Evolutionary conservation across 2,888 invertebrate species (phyloP).

Genomic region (Polia nebulosa): DNA sequence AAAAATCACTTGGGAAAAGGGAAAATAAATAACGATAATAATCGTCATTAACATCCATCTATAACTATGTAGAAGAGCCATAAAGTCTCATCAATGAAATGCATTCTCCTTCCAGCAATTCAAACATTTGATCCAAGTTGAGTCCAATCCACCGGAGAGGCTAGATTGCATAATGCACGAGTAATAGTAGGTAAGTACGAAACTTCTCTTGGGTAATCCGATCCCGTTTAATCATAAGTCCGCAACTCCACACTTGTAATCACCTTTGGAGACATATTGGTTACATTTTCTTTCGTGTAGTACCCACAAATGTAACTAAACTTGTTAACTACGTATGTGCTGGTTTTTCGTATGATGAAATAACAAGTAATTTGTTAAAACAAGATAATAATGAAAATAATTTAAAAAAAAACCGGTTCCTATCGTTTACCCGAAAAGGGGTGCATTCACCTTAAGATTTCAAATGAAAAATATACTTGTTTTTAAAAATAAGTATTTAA

Average conservation of each 20-base stretch:
- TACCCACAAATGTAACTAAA: constrained; percentile 23
- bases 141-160: constrained; percentile 42
- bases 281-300: constrained; percentile 23
- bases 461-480: not conserved
- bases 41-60: no score
- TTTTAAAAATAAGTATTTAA: no score
- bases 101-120: constrained; percentile 15
- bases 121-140: constrained; percentile 54
- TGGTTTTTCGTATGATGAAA: constrained; percentile 7
- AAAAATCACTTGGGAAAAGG: no score
- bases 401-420: no score
- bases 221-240: constrained; percentile 67
- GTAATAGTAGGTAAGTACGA: constrained; percentile 66
- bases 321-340: not conserved
- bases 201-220: constrained; percentile 72
- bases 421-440: constrained; percentile 23
- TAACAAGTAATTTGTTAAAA: constrained; percentile 14
- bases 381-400: constrained; percentile 1
- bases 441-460: constrained; percentile 2
- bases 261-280: constrained; percentile 51
- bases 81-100: constrained; percentile 7
- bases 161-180: constrained; percentile 67
- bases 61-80: no score
- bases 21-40: no score
- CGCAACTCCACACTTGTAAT: constrained; percentile 65